Evolutionary conservation across 2,797 vertebrate genomes (phyloP).

Genomic region (Pseudotriccus pelzelni): DNA sequence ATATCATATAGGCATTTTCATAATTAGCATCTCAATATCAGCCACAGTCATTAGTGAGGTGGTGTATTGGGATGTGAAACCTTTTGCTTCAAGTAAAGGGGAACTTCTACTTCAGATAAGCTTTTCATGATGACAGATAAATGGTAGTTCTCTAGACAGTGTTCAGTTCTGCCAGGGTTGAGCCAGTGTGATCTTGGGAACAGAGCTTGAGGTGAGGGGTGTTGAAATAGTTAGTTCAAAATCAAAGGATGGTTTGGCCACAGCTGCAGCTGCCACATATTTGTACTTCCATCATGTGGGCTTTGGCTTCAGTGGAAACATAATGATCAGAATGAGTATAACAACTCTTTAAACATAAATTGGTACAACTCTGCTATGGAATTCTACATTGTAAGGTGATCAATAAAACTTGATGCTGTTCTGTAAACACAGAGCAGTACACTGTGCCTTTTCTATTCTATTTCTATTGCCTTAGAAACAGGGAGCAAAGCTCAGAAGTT

Average conservation of each 20-base stretch:
- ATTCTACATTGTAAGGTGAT: neutral
- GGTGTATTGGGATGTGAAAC: neutral
- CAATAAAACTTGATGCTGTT: neutral
- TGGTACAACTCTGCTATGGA: neutral
- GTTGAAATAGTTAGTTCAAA: neutral
- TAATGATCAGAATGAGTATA: neutral
- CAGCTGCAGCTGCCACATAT: accelerated
- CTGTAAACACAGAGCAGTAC: neutral
- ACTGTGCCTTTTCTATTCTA: neutral
- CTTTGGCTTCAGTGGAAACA: neutral
- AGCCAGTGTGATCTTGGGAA: neutral
- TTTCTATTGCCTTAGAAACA: neutral
- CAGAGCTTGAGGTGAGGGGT: neutral
- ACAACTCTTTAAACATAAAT: neutral
- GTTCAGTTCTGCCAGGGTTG: neutral
- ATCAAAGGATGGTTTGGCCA: neutral
- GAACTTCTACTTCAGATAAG: neutral
- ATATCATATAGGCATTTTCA: neutral
- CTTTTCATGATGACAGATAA: neutral
- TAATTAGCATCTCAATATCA: neutral
- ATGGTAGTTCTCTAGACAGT: neutral
- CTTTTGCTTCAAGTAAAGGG: neutral
- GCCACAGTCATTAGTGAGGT: neutral
- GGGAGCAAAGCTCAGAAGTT: neutral
- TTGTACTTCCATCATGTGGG: neutral